phyloP scores from a whole-genome alignment of 1,140 invertebrate species.

The Stegodyphus dumicola region DNA sequence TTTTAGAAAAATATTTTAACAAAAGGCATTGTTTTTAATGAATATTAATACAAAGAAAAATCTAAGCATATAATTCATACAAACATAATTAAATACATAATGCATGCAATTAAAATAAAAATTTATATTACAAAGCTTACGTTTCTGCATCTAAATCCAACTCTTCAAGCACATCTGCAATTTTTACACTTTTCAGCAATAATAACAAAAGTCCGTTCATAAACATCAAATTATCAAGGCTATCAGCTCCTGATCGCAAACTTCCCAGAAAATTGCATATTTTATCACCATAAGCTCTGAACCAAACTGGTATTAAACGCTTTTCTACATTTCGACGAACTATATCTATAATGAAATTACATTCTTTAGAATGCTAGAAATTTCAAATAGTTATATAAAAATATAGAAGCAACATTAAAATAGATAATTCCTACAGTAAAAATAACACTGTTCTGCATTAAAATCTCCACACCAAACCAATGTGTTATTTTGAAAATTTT shows the following conservation, averaged over 20 bases:
- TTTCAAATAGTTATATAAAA: constrained; percentile 1
- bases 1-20: too few species aligned
- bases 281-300: constrained; percentile 38
- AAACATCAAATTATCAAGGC: constrained; percentile 35
- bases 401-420: background rate
- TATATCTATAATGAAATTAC: background rate
- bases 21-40: too few species aligned
- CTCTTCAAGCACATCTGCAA: constrained; percentile 38
- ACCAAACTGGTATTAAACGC: constrained; percentile 40
- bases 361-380: background rate
- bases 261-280: constrained; percentile 13
- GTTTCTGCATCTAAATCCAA: constrained; percentile 26
- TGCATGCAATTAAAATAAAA: background rate
- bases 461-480: too few species aligned
- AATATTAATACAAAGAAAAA: too few species aligned
- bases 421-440: background rate
- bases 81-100: too few species aligned
- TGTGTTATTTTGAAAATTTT: too few species aligned
- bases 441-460: background rate
- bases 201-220: background rate
- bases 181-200: constrained; percentile 25
- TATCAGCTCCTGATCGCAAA: constrained; percentile 18
- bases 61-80: too few species aligned
- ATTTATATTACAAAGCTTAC: constrained; percentile 6
- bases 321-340: constrained; percentile 39